phyloP scores from a whole-genome alignment of 2,797 vertebrate species.

The Emydoidea blandingii region DNA sequence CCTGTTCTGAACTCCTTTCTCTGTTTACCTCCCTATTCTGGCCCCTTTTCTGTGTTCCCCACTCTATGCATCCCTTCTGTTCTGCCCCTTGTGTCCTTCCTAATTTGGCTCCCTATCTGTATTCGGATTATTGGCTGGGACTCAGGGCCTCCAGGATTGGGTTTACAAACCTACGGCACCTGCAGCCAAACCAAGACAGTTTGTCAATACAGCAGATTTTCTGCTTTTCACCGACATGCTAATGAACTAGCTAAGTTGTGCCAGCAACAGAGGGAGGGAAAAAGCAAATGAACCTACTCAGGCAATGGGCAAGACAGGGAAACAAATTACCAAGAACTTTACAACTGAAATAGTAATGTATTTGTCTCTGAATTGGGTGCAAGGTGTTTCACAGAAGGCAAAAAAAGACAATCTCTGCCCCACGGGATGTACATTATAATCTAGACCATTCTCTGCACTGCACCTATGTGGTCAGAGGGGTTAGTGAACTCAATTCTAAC shows the following conservation, averaged over 20 bases:
- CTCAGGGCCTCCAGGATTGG: not conserved
- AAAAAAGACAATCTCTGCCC: not conserved
- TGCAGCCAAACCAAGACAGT: not conserved
- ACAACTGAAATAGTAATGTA: not conserved
- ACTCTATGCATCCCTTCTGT: not conserved
- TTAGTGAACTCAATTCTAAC: not conserved
- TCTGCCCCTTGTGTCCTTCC: not conserved
- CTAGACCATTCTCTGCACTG: not conserved
- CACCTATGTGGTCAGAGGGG: not conserved
- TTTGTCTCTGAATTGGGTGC: not conserved
- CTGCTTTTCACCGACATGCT: not conserved
- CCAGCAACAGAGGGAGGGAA: not conserved
- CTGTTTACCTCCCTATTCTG: not conserved
- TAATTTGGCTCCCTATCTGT: not conserved
- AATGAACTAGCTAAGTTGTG: not conserved
- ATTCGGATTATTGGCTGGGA: not conserved
- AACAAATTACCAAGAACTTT: not conserved
- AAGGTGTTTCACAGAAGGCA: not conserved
- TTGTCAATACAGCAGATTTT: not conserved
- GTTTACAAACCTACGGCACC: not conserved
- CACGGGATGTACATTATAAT: not conserved
- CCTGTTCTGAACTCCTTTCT: not conserved
- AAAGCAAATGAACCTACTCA: not conserved
- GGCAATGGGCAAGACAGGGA: not conserved
- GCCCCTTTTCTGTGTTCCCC: not conserved